Conservation (phyloP, 2,797 vertebrate species). For the Anguilla anguilla region DNA sequence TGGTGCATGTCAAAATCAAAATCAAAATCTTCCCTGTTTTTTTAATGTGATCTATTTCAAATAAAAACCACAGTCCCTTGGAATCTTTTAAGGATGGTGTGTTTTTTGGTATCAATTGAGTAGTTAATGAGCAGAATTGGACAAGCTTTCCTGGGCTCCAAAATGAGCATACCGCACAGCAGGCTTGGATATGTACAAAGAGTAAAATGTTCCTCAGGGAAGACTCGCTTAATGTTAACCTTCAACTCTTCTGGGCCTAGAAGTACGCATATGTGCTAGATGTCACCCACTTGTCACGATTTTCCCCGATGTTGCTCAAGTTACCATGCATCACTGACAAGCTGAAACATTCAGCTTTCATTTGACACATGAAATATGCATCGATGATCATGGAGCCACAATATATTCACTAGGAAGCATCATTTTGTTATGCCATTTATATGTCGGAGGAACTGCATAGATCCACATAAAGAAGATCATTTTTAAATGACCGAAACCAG, state of each 20-base stretch:
- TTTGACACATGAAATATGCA: neutral
- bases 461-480: neutral
- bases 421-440: neutral
- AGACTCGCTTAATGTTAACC: neutral
- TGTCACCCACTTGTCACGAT: neutral
- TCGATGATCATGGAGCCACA: neutral
- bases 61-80: constrained; percentile 32
- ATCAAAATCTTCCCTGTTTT: constrained; percentile 2
- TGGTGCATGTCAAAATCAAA: constrained; percentile 19
- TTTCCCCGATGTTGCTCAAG: neutral
- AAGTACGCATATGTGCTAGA: neutral
- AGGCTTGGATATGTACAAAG: constrained; percentile 4
- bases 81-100: constrained; percentile 28
- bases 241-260: neutral
- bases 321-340: neutral
- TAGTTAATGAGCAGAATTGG: neutral
- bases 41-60: constrained; percentile 26
- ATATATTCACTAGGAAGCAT: neutral
- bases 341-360: neutral
- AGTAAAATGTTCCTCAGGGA: neutral
- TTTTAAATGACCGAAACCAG: neutral
- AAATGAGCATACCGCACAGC: neutral
- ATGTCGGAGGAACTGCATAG: neutral
- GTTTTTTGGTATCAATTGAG: constrained; percentile 25
- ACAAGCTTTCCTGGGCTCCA: neutral